A percentile compares a stretch with the other conserved stretches of the same genome.
Evolutionary conservation across 2,888 invertebrate genomes (phyloP).

Genomic region (Electrophaes corylata): DNA sequence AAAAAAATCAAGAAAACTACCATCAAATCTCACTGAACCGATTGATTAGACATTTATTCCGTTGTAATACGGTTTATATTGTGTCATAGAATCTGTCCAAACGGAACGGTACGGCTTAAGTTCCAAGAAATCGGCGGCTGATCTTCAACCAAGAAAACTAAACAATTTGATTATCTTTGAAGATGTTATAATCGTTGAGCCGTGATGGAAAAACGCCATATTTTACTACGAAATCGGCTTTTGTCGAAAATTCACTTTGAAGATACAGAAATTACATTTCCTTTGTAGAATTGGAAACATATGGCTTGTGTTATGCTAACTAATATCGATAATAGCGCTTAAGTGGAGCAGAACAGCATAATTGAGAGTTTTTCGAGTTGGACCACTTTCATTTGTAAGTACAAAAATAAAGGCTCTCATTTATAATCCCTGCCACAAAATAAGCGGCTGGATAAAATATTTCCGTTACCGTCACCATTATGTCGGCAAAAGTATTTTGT

Average conservation of each 20-base stretch:
- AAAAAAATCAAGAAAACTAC: no score
- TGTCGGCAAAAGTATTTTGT: no score
- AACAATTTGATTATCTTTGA: constrained; percentile 37
- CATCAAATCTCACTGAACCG: no score
- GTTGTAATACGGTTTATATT: no score
- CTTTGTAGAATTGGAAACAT: constrained; percentile 30
- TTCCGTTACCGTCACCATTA: no score
- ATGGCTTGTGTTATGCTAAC: constrained; percentile 32
- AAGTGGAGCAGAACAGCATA: constrained; percentile 3
- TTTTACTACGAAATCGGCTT: constrained; percentile 29
- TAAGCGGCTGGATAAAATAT: no score
- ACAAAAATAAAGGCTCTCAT: no score
- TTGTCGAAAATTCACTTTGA: constrained; percentile 17
- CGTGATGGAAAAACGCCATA: constrained; percentile 30
- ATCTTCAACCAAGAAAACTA: constrained; percentile 38
- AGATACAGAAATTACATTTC: constrained; percentile 6
- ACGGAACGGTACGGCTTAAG: no score
- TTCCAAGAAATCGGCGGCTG: constrained; percentile 38
- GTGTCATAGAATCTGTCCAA: no score
- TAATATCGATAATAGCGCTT: constrained; percentile 25
- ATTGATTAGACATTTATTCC: no score
- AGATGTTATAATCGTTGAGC: constrained; percentile 35
- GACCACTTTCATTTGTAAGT: background rate
- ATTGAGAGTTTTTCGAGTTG: background rate
- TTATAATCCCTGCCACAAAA: no score